Conservation (phyloP, 2,113 vertebrate species). For the Herpailurus yagouaroundi region DNA sequence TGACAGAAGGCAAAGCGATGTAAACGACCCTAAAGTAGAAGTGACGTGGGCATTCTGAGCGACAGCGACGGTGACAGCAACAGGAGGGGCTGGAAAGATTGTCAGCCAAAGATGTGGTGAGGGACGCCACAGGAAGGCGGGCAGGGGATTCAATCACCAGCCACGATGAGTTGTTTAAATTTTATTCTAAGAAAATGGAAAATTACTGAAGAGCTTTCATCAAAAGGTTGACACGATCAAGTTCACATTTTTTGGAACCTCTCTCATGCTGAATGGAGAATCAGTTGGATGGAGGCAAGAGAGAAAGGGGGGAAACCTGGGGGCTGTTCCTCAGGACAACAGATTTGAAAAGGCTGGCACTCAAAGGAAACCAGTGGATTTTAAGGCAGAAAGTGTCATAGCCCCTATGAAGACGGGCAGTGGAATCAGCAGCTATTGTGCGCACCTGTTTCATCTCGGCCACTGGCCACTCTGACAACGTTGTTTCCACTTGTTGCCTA, state of each 20-base stretch:
- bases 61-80: accelerated
- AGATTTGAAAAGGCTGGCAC: background rate
- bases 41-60: background rate
- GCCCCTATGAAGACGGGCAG: background rate
- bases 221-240: background rate
- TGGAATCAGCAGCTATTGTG: no score
- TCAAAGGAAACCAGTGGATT: background rate
- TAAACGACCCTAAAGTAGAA: background rate
- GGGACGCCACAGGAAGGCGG: accelerated
- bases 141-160: background rate
- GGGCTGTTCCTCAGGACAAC: no score
- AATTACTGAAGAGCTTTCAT: background rate
- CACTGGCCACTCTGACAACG: background rate
- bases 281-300: background rate
- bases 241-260: background rate
- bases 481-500: background rate
- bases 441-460: background rate
- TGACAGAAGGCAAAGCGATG: background rate
- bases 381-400: background rate
- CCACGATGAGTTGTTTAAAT: background rate
- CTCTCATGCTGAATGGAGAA: background rate
- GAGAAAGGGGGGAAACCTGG: background rate
- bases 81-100: background rate
- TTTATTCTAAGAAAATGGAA: background rate
- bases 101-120: background rate